Evolutionary conservation across 2,113 vertebrate species (phyloP).

Genomic region (Oxyruncus cristatus): DNA sequence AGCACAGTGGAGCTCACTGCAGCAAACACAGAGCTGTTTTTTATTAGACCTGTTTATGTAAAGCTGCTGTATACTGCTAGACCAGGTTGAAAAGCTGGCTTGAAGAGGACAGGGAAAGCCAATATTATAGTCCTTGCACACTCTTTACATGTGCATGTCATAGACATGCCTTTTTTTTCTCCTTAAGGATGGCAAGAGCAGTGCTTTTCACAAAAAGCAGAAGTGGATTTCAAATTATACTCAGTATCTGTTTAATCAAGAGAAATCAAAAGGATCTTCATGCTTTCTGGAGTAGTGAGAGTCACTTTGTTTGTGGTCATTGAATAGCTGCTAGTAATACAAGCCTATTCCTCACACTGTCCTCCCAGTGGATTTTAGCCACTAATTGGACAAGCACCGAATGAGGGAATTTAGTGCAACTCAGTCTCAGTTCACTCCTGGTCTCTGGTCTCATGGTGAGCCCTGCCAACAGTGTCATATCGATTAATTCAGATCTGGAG

Average conservation of each 20-base stretch:
- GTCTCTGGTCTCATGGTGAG: background rate
- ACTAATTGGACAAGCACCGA: conserved; percentile 33
- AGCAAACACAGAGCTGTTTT: background rate
- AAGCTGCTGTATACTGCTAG: background rate
- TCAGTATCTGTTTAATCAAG: background rate
- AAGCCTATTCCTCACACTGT: background rate
- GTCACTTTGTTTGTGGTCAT: background rate
- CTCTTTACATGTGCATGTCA: background rate
- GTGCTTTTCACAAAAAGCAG: background rate
- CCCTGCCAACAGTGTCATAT: background rate
- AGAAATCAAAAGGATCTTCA: background rate
- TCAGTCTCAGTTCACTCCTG: background rate
- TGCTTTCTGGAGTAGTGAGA: background rate
- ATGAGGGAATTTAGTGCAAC: background rate
- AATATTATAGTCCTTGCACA: background rate
- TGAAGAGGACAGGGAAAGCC: background rate
- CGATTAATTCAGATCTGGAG: conserved; percentile 6
- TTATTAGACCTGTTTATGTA: background rate
- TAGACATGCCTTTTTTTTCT: background rate
- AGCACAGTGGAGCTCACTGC: background rate
- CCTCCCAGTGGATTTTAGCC: conserved; percentile 4
- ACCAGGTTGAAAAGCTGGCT: background rate
- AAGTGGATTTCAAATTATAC: background rate
- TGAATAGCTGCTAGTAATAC: background rate
- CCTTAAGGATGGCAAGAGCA: background rate